Percentiles rank a stretch among this genome's conserved stretches.
Evolutionary conservation across 2,113 vertebrate species (phyloP).

Genomic region (Rhombomys opimus): DNA sequence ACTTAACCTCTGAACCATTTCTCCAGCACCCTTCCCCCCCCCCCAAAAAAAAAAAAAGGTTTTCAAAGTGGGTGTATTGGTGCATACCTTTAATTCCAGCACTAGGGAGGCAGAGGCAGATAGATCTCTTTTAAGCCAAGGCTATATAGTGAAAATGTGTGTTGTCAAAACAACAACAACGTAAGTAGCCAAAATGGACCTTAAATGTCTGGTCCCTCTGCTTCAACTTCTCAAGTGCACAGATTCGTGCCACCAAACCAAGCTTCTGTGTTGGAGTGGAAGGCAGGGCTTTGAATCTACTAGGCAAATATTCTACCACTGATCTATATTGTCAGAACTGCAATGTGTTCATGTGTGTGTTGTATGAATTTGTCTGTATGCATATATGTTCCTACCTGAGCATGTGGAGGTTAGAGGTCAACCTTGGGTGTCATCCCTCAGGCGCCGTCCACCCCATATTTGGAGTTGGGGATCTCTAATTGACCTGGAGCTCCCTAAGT

Average conservation of each 20-base stretch:
- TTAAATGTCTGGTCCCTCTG: not conserved
- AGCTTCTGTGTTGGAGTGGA: not conserved
- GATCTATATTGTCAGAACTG: not conserved
- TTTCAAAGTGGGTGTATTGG: not conserved
- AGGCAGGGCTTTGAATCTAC: not conserved
- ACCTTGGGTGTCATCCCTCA: not conserved
- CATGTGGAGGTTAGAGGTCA: not conserved
- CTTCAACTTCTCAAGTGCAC: not conserved
- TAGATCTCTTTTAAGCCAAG: not conserved
- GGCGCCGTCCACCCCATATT: not conserved
- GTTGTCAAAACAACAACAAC: not conserved
- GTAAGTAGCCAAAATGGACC: not conserved
- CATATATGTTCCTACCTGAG: not conserved
- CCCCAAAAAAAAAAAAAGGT: not conserved
- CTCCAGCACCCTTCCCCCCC: too few relatives aligned
- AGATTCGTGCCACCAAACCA: not conserved
- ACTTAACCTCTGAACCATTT: not conserved
- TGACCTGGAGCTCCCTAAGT: not conserved
- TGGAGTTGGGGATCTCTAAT: not conserved
- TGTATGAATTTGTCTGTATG: not conserved
- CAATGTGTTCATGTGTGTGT: not conserved
- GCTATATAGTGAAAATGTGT: not conserved
- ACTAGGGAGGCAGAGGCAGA: not conserved
- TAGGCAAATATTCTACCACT: not conserved
- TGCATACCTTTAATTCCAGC: not conserved